Percentiles rank a stretch among this genome's conserved stretches.
Evolutionary conservation across 2,113 vertebrate genomes (phyloP).

Genomic region (Lucifuga dentata): DNA sequence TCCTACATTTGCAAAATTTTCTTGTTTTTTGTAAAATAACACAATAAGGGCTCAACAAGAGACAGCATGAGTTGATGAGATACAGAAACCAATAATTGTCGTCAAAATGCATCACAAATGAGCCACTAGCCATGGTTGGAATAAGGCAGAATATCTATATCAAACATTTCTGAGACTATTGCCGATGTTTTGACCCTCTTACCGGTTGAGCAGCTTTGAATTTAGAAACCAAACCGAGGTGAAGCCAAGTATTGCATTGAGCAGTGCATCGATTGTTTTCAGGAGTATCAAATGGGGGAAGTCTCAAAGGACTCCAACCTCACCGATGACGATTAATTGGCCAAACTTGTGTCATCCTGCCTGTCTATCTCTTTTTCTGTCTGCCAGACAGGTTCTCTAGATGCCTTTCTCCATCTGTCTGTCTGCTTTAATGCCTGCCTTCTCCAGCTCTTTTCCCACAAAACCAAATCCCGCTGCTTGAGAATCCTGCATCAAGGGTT

Average conservation of each 20-base stretch:
- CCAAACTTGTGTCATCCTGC: slow-evolving; percentile 39
- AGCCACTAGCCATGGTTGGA: slow-evolving; percentile 25
- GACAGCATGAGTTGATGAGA: too few species aligned
- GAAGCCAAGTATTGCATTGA: slow-evolving; percentile 30
- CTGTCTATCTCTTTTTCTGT: background rate
- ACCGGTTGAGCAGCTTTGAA: slow-evolving; percentile 23
- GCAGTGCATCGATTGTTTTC: slow-evolving; percentile 52
- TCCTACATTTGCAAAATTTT: too few species aligned
- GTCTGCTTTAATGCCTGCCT: slow-evolving; percentile 46
- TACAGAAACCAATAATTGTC: too few species aligned
- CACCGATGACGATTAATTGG: slow-evolving; percentile 59
- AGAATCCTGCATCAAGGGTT: slow-evolving; percentile 15
- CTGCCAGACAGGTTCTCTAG: background rate
- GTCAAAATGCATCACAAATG: slow-evolving; percentile 13
- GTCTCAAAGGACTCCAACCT: slow-evolving; percentile 54
- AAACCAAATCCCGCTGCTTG: slow-evolving; percentile 45
- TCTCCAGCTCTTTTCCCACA: slow-evolving; percentile 30
- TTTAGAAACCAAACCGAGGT: slow-evolving; percentile 24
- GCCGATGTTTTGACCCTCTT: slow-evolving; percentile 15
- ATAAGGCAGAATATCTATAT: slow-evolving; percentile 10
- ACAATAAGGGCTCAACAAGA: too few species aligned
- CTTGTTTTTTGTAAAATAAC: too few species aligned
- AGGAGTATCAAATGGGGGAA: slow-evolving; percentile 41
- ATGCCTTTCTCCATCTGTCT: slow-evolving; percentile 21
- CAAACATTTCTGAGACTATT: slow-evolving; percentile 27